These are phyloP conservation scores for Pituophis catenifer DNA, from an alignment of 2,113 vertebrate genomes.

Conservation along the genomic window DNA sequence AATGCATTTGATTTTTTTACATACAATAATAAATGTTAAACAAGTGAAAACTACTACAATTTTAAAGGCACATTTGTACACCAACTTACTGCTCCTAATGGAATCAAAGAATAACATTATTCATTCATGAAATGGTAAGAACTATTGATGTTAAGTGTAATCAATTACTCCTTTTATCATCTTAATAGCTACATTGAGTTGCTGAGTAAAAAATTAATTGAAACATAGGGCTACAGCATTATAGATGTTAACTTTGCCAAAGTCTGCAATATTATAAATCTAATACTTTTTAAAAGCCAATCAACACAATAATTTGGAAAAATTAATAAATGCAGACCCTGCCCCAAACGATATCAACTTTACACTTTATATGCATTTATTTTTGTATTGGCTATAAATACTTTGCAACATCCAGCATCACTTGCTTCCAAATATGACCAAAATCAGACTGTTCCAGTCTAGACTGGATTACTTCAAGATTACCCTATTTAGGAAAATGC, in stretches of 20 bases:
- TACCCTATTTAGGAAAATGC: conserved; percentile 6
- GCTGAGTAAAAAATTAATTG: neutral
- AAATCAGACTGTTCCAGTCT: conserved; percentile 1
- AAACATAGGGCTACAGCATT: neutral
- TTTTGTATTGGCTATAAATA: neutral
- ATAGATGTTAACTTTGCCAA: neutral
- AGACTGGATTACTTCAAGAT: conserved; percentile 9
- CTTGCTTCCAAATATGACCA: neutral
- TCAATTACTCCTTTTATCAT: neutral
- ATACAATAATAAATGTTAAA: neutral
- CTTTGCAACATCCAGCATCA: neutral
- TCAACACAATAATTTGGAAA: neutral
- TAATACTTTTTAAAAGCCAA: neutral
- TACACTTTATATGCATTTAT: neutral
- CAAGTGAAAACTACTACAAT: neutral
- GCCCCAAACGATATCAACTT: neutral
- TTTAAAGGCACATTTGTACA: neutral
- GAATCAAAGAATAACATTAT: neutral
- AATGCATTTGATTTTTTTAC: neutral
- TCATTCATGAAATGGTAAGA: neutral
- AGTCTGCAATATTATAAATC: neutral
- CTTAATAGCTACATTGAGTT: neutral
- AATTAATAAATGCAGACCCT: neutral
- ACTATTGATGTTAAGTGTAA: neutral
- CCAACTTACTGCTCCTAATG: neutral